Evolutionary conservation across 2,888 invertebrate genomes (phyloP), one percentile per base, ranked within the genome.

Genomic region (Cinara cedri): DNA sequence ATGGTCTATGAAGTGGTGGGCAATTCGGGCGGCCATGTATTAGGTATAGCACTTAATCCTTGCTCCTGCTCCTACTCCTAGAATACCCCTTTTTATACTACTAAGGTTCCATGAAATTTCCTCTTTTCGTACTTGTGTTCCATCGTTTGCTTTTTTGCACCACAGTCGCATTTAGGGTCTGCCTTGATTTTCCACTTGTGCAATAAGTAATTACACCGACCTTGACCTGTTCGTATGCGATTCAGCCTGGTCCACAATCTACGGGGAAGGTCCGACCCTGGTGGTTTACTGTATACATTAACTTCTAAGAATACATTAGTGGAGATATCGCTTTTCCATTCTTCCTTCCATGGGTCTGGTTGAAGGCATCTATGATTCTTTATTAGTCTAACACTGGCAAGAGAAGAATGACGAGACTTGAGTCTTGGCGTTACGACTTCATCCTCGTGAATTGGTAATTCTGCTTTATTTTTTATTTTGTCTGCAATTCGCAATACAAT

Each of bases 231-330:
- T n/a, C n/a, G n/a, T n/a, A n/a, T n/a, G n/a, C n/a, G n/a, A n/a
- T 46, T 46, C 46, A 46, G 46, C 10, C 10, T 46, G 10, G 46
- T 46, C 10, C 46, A 46, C 2, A 46, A 14, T 46, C 10, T 46
- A 6, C 46, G 46, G 10, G 46, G 10, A 10, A 46, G 46, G 46
- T 46, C 46, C 14, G 46, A 46, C 21, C 34, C n/a, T 24, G 49
- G 49, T 10, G 54, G 55, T 68, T 68, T 44, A 51, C n/a, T 68
- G 9, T 19, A 26, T 51, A 51, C 49, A 51, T 66, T 66, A 26
- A 49, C 26, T 51, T n/a, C 68, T 34, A 68, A 26, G 11, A n/a
- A 13, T 13, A 6, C 51, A 26, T 68, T 68, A 68, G 6, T 34
- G 26, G n/a, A 11, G 26, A 51, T 66, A 14, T 49, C 46, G 1